A percentile compares a stretch with the other conserved stretches of the same genome.
These are phyloP conservation scores for Dastarcus helophoroides DNA, from an alignment of 2,888 invertebrate species.

Conservation along the genomic window DNA sequence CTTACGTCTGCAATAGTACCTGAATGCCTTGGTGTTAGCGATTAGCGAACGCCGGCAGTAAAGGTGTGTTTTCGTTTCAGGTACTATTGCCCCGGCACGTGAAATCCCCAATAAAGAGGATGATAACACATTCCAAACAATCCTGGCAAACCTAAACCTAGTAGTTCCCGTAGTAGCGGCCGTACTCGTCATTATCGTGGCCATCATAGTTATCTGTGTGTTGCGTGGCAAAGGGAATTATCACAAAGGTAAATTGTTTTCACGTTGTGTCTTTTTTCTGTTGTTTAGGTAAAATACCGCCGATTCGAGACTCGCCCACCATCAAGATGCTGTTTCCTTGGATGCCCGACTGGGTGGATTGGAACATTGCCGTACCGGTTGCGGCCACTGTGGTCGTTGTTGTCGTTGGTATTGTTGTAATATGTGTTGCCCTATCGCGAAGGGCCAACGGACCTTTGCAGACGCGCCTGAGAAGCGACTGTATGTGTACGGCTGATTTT, in stretches of 20 bases:
- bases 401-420: conserved; percentile 80
- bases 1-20: conserved; percentile 39
- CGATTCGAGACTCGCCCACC: conserved; percentile 45
- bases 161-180: conserved; percentile 90
- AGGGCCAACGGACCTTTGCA: conserved; percentile 55
- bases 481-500: conserved; percentile 61
- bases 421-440: conserved; percentile 78
- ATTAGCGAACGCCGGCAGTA: conserved; percentile 7
- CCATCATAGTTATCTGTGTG: conserved; percentile 86
- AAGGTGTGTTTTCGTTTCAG: conserved; percentile 53
- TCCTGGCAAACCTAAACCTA: conserved; percentile 83
- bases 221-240: conserved; percentile 73
- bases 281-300: conserved; percentile 66
- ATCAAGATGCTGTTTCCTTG: conserved; percentile 54
- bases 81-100: conserved; percentile 87
- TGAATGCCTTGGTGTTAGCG: conserved; percentile 24
- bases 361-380: conserved; percentile 83
- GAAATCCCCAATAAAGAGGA: conserved; percentile 74
- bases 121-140: conserved; percentile 75
- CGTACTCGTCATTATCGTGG: conserved; percentile 84
- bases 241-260: conserved; percentile 60
- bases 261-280: conserved; percentile 28
- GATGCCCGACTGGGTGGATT: conserved; percentile 79
- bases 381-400: conserved; percentile 83
- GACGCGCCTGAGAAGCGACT: conserved; percentile 70